A percentile compares a stretch with the other conserved stretches of the same genome.
These are phyloP conservation scores for Teleopsis dalmanni DNA, from an alignment of 1,140 invertebrate species.

Conservation along the genomic window DNA sequence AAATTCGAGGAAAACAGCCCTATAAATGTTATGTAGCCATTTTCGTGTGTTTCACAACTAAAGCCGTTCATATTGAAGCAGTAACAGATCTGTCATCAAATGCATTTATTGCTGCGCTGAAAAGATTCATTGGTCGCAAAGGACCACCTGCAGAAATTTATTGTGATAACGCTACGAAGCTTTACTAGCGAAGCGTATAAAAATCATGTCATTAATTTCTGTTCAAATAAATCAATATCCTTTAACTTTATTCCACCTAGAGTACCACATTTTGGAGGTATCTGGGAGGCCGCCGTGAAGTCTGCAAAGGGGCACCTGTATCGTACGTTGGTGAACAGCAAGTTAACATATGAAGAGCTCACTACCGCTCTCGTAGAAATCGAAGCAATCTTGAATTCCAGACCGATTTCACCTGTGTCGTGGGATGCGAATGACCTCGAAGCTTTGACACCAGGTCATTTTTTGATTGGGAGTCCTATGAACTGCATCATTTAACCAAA, in stretches of 20 bases:
- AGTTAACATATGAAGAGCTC: slow-evolving; percentile 29
- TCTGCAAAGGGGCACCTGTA: slow-evolving; percentile 19
- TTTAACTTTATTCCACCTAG: slow-evolving; percentile 17
- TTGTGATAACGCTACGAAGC: slow-evolving; percentile 10
- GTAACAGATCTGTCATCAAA: background rate
- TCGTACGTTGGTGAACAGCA: too few species aligned
- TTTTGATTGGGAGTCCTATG: slow-evolving; percentile 21
- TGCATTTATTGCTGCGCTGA: background rate
- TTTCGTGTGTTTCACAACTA: too few species aligned
- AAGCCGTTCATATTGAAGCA: slow-evolving; percentile 1
- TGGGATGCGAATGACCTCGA: slow-evolving; percentile 18
- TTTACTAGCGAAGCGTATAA: too few species aligned
- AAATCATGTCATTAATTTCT: too few species aligned
- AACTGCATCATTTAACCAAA: background rate
- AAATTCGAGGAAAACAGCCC: background rate
- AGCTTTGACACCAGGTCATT: slow-evolving; percentile 22
- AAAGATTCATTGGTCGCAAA: background rate
- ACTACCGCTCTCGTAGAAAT: slow-evolving; percentile 19
- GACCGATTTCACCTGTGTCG: slow-evolving; percentile 17
- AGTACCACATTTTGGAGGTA: slow-evolving; percentile 15
- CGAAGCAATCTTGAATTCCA: slow-evolving; percentile 25
- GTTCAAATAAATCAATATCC: too few species aligned
- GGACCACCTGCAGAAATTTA: too few species aligned
- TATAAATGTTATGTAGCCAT: slow-evolving; percentile 1
- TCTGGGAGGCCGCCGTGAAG: slow-evolving; percentile 18